Evolutionary conservation across 1,140 invertebrate species (phyloP), one percentile per base, ranked within the genome.

Genomic region (Meloidogyne exigua): DNA sequence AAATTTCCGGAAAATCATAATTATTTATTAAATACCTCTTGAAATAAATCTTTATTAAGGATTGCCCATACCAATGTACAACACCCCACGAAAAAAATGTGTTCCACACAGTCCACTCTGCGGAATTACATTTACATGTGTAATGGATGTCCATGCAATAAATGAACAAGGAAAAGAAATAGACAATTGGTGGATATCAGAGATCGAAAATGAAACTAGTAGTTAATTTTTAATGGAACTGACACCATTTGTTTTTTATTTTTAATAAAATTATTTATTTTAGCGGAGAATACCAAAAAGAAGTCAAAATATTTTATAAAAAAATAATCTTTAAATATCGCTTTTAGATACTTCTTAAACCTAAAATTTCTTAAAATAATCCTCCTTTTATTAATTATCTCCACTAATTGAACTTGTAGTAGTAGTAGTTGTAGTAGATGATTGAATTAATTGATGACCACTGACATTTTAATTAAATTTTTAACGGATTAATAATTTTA

Each of bases 131-230:
- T 73, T 73, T 28, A 73, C 72, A 13, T 73, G 72, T 32, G 72
- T 73, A n/a, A 73, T 73, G 72, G 72, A 73, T 11, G 72, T 73
- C 9, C 72, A 73, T 13, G 72, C 72, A 28, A 28, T 73, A 36
- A 49, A 73, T 21, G 57, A 57, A 32, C 23, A 25, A 23, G 72
- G 72, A 4, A 49, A 23, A 9, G 42, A 65, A 12, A 13, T 73
- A 65, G 72, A 64, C 23, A 36, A 64, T 28, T 73, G 72, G 72
- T 73, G 72, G 72, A 73, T 21, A 5, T n/a, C 7, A 62, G 10
- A 62, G 23, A 10, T 39, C 10, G 44, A 65, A 21, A 49, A 44
- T 4, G 26, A 28, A 64, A 36, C 49, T 65, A 23, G 10, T 5
- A n/a, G 21, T n/a, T 57, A 21, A 57, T 9, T 39, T 39, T 39